Conservation (phyloP, 2,888 invertebrate genomes). For the Eristalis pertinax region DNA sequence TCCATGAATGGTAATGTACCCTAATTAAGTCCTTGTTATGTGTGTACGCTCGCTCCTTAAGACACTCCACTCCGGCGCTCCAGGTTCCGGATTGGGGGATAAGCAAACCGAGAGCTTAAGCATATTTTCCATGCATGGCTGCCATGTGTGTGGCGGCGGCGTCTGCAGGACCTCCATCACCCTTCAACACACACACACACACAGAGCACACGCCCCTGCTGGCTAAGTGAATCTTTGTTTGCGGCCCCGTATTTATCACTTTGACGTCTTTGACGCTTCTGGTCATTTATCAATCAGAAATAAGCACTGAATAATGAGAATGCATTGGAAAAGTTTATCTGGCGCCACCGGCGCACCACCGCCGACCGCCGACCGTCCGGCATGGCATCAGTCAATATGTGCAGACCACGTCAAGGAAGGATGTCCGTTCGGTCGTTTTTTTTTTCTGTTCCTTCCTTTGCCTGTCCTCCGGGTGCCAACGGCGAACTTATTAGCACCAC, state of each 20-base stretch:
- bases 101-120: constrained; percentile 35
- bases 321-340: constrained; percentile 69
- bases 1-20: constrained; percentile 65
- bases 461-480: background rate
- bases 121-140: constrained; percentile 2
- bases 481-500: constrained; percentile 48
- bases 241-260: constrained; percentile 70
- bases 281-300: constrained; percentile 67
- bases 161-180: constrained; percentile 7
- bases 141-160: background rate
- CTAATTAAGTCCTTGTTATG: constrained; percentile 54
- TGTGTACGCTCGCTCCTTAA: constrained; percentile 21
- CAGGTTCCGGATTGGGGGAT: background rate
- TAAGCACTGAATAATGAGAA: constrained; percentile 71
- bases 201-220: too few relatives aligned
- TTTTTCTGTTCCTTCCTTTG: background rate
- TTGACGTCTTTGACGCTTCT: constrained; percentile 65
- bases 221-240: constrained; percentile 68
- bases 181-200: background rate
- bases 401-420: constrained; percentile 28
- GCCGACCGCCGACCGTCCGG: background rate
- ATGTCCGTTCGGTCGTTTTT: background rate
- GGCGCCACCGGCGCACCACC: background rate
- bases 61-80: background rate
- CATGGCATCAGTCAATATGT: constrained; percentile 55